A percentile compares a stretch with the other conserved stretches of the same genome.
Conservation (phyloP, 2,113 vertebrate genomes). For the Menidia beryllina region DNA sequence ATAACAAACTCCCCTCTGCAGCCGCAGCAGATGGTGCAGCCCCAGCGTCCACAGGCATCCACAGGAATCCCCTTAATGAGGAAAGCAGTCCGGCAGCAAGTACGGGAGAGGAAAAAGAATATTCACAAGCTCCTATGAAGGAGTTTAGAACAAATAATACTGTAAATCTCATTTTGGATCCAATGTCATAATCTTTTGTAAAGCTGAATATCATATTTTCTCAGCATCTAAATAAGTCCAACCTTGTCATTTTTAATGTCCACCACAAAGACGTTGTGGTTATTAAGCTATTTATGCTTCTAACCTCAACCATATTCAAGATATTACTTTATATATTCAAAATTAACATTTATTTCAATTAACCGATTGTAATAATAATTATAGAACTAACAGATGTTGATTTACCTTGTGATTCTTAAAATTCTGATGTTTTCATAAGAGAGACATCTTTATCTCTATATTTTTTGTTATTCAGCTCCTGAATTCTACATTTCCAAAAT, state of each 20-base stretch:
- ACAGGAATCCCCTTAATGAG: slow-evolving; percentile 62
- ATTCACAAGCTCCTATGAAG: slow-evolving; percentile 2
- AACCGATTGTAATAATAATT: too few species aligned
- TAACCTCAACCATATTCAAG: too few species aligned
- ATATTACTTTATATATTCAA: too few species aligned
- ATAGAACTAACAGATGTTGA: too few species aligned
- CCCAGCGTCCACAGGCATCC: slow-evolving; percentile 45
- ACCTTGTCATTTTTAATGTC: neutral
- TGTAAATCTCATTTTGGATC: slow-evolving; percentile 13
- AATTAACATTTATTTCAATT: too few species aligned
- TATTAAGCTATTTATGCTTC: too few species aligned
- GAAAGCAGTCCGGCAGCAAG: slow-evolving; percentile 40
- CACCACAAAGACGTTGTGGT: neutral
- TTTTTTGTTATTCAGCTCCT: neutral
- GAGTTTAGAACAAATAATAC: slow-evolving; percentile 3
- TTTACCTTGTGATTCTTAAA: too few species aligned
- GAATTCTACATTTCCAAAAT: neutral
- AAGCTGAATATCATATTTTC: too few species aligned
- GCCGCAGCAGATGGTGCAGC: slow-evolving; percentile 62
- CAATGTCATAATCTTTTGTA: too few species aligned
- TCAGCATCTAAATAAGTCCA: neutral
- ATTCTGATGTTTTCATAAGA: too few species aligned
- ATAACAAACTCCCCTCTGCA: slow-evolving; percentile 57
- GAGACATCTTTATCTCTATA: too few species aligned
- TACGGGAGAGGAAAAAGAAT: slow-evolving; percentile 28